Conservation (phyloP, 1,140 invertebrate genomes). For the Globodera rostochiensis region DNA sequence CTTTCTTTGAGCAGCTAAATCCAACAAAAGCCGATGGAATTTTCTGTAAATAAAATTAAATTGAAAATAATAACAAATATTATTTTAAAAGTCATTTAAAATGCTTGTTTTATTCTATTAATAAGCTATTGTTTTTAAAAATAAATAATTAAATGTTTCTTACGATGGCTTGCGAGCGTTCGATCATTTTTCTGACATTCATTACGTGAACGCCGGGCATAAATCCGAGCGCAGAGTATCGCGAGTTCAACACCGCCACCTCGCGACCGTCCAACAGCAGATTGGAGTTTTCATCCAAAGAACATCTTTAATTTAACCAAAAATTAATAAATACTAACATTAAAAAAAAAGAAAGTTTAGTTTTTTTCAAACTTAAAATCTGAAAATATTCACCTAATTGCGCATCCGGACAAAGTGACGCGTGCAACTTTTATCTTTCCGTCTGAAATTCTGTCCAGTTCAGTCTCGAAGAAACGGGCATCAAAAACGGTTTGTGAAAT, state of each 20-base stretch:
- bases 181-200: background rate
- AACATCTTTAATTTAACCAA: no score
- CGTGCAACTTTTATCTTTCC: slow-evolving; percentile 75
- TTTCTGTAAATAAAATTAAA: slow-evolving; percentile 69
- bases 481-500: slow-evolving; percentile 72
- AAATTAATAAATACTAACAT: background rate
- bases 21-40: slow-evolving; percentile 84
- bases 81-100: no score
- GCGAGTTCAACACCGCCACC: background rate
- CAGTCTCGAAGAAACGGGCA: slow-evolving; percentile 84
- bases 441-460: slow-evolving; percentile 71
- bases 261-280: background rate
- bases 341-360: background rate
- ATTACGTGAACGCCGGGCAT: no score
- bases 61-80: background rate
- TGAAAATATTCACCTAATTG: slow-evolving; percentile 33
- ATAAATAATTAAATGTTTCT: no score
- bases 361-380: background rate
- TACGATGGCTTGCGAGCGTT: background rate
- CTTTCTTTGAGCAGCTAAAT: slow-evolving; percentile 72
- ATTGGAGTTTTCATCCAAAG: background rate
- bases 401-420: slow-evolving; percentile 72
- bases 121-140: no score
- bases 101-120: no score
- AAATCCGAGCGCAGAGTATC: background rate